These are phyloP conservation scores for Drosophila ercepeae DNA, from an alignment of 1,140 invertebrate species.

Conservation along the genomic window DNA sequence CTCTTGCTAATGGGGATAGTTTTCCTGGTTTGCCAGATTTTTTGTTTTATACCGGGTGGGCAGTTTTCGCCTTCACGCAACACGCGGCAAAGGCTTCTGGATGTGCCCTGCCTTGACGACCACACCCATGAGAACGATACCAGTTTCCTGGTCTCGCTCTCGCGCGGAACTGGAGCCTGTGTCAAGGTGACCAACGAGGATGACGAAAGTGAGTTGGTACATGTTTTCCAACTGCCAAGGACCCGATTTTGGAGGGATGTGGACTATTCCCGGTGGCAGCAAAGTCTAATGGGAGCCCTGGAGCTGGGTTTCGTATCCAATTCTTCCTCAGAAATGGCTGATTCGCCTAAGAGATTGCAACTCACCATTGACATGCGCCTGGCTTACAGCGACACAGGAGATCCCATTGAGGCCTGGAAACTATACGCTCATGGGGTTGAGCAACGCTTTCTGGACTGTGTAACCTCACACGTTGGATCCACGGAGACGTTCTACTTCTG, in stretches of 20 bases:
- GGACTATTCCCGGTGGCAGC: slow-evolving; percentile 98
- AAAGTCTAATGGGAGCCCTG: slow-evolving; percentile 96
- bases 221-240: slow-evolving; percentile 93
- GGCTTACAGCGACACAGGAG: slow-evolving; percentile 93
- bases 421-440: slow-evolving; percentile 89
- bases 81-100: slow-evolving; percentile 90
- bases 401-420: slow-evolving; percentile 91
- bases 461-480: slow-evolving; percentile 85
- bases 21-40: slow-evolving; percentile 91
- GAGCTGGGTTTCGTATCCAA: slow-evolving; percentile 89
- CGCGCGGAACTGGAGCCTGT: slow-evolving; percentile 88
- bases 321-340: slow-evolving; percentile 85
- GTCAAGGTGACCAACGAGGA: slow-evolving; percentile 88
- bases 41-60: slow-evolving; percentile 96
- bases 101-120: slow-evolving; percentile 92
- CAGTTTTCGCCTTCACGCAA: slow-evolving; percentile 92
- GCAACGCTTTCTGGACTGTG: slow-evolving; percentile 92
- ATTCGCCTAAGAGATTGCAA: slow-evolving; percentile 84
- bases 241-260: slow-evolving; percentile 89
- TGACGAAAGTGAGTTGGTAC: too few species aligned
- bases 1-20: slow-evolving; percentile 91
- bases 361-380: slow-evolving; percentile 93
- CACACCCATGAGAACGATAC: slow-evolving; percentile 86
- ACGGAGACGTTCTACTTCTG: slow-evolving; percentile 95
- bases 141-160: slow-evolving; percentile 89